These are phyloP conservation scores for Chlorops oryzae DNA, from an alignment of 1,140 invertebrate genomes.

Conservation along the genomic window DNA sequence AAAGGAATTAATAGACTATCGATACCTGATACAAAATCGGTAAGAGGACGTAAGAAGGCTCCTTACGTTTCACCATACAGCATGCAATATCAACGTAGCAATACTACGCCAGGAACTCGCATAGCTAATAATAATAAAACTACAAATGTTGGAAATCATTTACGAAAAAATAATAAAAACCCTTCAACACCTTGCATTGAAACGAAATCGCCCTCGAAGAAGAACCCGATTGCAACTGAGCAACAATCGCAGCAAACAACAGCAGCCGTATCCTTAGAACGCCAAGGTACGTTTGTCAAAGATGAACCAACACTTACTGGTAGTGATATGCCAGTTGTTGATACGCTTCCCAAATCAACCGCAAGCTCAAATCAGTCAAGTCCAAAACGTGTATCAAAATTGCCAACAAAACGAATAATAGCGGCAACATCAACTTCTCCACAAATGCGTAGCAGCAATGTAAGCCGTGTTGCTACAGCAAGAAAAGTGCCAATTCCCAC, in stretches of 20 bases:
- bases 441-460: slow-evolving; percentile 14
- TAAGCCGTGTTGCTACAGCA: slow-evolving; percentile 5
- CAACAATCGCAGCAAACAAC: neutral
- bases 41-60: slow-evolving; percentile 70
- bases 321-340: slow-evolving; percentile 48
- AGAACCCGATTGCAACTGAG: no score
- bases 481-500: slow-evolving; percentile 13
- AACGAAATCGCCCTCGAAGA: no score
- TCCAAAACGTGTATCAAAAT: slow-evolving; percentile 47
- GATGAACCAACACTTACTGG: slow-evolving; percentile 57
- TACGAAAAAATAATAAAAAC: no score
- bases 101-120: slow-evolving; percentile 25
- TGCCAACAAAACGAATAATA: slow-evolving; percentile 33
- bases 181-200: no score
- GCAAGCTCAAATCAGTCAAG: no score
- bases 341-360: slow-evolving; percentile 42
- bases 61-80: slow-evolving; percentile 60
- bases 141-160: no score
- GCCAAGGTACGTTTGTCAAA: slow-evolving; percentile 84
- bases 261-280: slow-evolving; percentile 51
- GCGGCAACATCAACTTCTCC: slow-evolving; percentile 17
- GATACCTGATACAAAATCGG: slow-evolving; percentile 62
- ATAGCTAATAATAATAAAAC: slow-evolving; percentile 23
- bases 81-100: slow-evolving; percentile 44
- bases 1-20: no score